Evolutionary conservation across 2,888 invertebrate species (phyloP), one percentile per base, ranked within the genome.

Genomic region (Synanthedon myopaeformis): DNA sequence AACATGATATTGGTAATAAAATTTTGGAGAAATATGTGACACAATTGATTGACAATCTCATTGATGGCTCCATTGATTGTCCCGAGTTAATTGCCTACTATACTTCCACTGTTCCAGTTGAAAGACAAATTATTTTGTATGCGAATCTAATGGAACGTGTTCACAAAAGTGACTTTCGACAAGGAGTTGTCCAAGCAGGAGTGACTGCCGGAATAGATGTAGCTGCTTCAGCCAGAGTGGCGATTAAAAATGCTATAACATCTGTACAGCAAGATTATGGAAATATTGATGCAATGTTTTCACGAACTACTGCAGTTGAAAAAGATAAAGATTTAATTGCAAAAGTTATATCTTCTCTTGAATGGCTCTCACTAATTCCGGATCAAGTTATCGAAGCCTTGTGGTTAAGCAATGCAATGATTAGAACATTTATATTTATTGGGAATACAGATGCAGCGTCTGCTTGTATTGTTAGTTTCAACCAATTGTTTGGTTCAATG

Each of bases 401-500:
- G 19, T 92, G 92, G 89, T 93, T 97, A 70, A 92, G 94, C n/a
- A 97, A 97, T 88, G 92, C 95, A 13, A 90, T 98, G 72, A 93
- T 97, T 67, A 91, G 96, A 57, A 91, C 91, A 55, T 97, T 97
- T 74, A 87, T 98, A 57, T 93, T 92, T 2, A 89, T 93, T 63
- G 91, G 92, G 35, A 97, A 96, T 76, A 84, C 94, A 52, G 93
- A 94, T 69, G 96, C 96, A 55, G 95, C 96, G 19, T 90, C 93
- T 51, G 87, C 91, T 57, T 92, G 94, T 53, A 92, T 95, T 63
- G 62, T 61, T 13, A 80, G 66, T 62, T 57, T 87, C 3, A 74
- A 74, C 52, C 67, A 77, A 58, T 70, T 87, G 76, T 86, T 81
- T 57, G 79, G 85, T 23, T 72, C 79, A 12, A 79, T 79, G 61